phyloP scores from a whole-genome alignment of 2,797 vertebrate genomes.

The Sphenodon punctatus region DNA sequence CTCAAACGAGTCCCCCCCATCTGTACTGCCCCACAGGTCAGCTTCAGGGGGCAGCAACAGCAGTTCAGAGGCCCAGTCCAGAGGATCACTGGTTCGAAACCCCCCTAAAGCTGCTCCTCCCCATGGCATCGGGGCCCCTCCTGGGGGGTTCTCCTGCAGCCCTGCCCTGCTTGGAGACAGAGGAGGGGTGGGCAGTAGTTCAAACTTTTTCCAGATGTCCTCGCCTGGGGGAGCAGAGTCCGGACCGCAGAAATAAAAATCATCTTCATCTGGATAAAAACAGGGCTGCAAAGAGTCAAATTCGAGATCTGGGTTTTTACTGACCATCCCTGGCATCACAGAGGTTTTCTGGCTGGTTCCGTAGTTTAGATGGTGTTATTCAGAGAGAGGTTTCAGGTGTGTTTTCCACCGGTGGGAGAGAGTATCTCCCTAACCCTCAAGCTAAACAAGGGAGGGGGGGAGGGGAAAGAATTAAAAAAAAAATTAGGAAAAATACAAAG shows the following conservation, averaged over 20 bases:
- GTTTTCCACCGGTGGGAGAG: conserved; percentile 37
- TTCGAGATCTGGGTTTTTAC: conserved; percentile 95
- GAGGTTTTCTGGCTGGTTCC: conserved; percentile 23
- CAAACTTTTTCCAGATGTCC: conserved; percentile 99
- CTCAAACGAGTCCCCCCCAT: conserved; percentile 84
- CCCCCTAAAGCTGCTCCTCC: conserved; percentile 72
- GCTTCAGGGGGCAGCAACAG: conserved; percentile 89
- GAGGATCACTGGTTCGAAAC: conserved; percentile 78
- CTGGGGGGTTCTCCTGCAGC: conserved; percentile 83
- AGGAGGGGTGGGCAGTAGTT: conserved; percentile 93
- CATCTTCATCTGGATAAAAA: conserved; percentile 97
- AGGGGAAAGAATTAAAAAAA: not conserved
- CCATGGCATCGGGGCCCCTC: conserved; percentile 63
- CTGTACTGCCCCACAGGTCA: conserved; percentile 81
- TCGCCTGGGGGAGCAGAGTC: conserved; percentile 95
- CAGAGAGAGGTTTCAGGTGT: conserved; percentile 1
- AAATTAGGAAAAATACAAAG: not conserved
- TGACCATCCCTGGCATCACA: conserved; percentile 90
- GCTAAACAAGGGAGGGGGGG: conserved; percentile 27
- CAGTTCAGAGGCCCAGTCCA: conserved; percentile 92
- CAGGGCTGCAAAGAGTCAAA: conserved; percentile 98
- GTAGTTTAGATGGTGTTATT: not conserved
- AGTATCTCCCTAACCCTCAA: not conserved
- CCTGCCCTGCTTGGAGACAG: conserved; percentile 91
- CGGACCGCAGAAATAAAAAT: conserved; percentile 96